phyloP scores from a whole-genome alignment of 2,888 invertebrate genomes.

The Drosophila conformis region DNA sequence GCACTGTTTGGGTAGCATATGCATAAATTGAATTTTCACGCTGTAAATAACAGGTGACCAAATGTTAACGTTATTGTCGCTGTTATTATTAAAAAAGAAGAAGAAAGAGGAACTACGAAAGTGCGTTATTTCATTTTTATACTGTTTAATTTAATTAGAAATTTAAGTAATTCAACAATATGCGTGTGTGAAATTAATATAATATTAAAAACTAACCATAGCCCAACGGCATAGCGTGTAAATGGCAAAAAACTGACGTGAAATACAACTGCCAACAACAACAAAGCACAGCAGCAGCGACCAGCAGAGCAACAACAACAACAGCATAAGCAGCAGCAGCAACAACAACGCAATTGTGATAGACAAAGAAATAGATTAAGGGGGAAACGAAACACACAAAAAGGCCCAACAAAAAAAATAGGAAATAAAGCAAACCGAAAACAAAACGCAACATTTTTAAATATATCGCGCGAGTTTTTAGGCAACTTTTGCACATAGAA shows the following conservation, averaged over 20 bases:
- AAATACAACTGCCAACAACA: constrained; percentile 71
- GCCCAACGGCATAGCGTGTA: constrained; percentile 41
- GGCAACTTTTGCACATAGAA: constrained; percentile 49
- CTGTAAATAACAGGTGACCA: constrained; percentile 36
- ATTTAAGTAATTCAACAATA: constrained; percentile 67
- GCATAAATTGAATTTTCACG: not conserved
- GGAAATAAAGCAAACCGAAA: constrained; percentile 38
- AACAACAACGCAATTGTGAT: constrained; percentile 81
- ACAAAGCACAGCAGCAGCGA: constrained; percentile 55
- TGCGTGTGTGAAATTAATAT: constrained; percentile 62
- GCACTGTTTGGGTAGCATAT: not conserved
- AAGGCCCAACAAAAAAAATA: constrained; percentile 32
- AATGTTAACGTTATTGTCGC: constrained; percentile 28
- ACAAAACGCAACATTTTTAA: constrained; percentile 59
- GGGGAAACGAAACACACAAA: constrained; percentile 50
- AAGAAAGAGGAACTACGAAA: constrained; percentile 62
- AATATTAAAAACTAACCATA: constrained; percentile 46
- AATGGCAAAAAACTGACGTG: constrained; percentile 60
- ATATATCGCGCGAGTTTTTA: constrained; percentile 54
- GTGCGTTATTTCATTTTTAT: constrained; percentile 78
- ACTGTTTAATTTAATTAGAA: constrained; percentile 70
- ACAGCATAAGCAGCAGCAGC: constrained; percentile 48
- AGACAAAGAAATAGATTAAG: constrained; percentile 81
- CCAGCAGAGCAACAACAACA: constrained; percentile 49
- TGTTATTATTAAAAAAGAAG: constrained; percentile 60